These are phyloP conservation scores for Adelphocoris suturalis DNA, from an alignment of 2,888 invertebrate genomes.

Conservation along the genomic window DNA sequence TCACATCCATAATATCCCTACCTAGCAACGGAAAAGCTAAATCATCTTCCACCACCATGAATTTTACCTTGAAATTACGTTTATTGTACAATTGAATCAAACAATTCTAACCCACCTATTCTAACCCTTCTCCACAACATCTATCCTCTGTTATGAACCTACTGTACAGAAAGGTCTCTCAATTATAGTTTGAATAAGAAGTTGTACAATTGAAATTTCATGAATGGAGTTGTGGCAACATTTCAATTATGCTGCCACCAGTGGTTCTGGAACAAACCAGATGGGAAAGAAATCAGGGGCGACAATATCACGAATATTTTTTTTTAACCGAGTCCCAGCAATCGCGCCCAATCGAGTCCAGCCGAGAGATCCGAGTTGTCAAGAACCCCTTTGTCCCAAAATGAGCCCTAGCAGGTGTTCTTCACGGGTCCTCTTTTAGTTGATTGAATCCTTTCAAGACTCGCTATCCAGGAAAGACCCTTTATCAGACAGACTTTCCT, in stretches of 20 bases:
- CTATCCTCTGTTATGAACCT: no score
- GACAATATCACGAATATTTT: slow-evolving; percentile 13
- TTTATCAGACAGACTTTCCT: slow-evolving; percentile 59
- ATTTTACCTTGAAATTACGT: no score
- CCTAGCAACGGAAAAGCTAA: no score
- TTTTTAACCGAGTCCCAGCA: not conserved
- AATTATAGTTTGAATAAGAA: not conserved
- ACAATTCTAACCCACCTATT: no score
- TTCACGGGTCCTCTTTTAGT: slow-evolving; percentile 61
- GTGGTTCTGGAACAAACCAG: not conserved
- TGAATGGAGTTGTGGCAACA: not conserved
- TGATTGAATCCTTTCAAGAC: slow-evolving; percentile 66
- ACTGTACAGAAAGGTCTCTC: not conserved
- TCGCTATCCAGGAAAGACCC: slow-evolving; percentile 35
- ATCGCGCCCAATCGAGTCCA: slow-evolving; percentile 27
- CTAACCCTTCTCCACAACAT: no score
- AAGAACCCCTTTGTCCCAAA: slow-evolving; percentile 43
- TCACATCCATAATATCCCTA: no score
- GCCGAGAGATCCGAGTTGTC: slow-evolving; percentile 21
- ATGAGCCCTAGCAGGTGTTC: slow-evolving; percentile 47
- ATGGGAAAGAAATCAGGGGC: not conserved
- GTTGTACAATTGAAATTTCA: not conserved
- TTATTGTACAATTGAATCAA: no score
- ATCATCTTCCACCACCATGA: no score
- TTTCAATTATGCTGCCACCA: not conserved